phyloP scores from a whole-genome alignment of 1,140 invertebrate species.

The Lordiphosa mommai region DNA sequence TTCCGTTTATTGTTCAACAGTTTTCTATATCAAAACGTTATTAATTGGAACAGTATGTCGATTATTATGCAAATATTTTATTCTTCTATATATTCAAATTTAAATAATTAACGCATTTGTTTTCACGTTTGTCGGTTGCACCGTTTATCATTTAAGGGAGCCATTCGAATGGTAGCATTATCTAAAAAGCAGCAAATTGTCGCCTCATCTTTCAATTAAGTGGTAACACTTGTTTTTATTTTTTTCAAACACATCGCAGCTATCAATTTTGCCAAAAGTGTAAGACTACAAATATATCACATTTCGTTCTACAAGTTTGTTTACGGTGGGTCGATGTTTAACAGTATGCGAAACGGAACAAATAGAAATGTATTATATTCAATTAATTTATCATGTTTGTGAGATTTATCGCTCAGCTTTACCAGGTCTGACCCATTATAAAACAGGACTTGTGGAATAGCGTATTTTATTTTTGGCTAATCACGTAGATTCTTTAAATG shows the following conservation, averaged over 20 bases:
- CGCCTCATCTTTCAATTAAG: conserved; percentile 37
- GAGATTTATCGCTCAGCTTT: no score
- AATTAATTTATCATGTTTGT: no score
- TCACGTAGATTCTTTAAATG: no score
- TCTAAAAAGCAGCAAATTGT: conserved; percentile 9
- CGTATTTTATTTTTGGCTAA: no score
- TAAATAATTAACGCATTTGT: conserved; percentile 43
- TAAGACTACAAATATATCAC: neutral
- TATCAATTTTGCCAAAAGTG: conserved; percentile 9
- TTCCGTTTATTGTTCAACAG: conserved; percentile 8
- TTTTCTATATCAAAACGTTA: neutral
- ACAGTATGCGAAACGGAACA: no score
- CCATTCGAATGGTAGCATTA: conserved; percentile 25
- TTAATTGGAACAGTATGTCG: conserved; percentile 2
- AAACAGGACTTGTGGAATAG: no score
- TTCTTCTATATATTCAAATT: no score
- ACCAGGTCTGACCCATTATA: no score
- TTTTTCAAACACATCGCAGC: conserved; percentile 2
- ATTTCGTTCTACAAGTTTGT: neutral
- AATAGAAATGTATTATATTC: no score
- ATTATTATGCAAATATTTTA: neutral
- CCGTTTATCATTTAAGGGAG: conserved; percentile 20
- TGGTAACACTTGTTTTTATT: conserved; percentile 25
- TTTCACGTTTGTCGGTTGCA: conserved; percentile 37
- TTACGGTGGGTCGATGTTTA: no score